Conservation (phyloP, 2,888 invertebrate genomes). For the Dione vanillae region DNA sequence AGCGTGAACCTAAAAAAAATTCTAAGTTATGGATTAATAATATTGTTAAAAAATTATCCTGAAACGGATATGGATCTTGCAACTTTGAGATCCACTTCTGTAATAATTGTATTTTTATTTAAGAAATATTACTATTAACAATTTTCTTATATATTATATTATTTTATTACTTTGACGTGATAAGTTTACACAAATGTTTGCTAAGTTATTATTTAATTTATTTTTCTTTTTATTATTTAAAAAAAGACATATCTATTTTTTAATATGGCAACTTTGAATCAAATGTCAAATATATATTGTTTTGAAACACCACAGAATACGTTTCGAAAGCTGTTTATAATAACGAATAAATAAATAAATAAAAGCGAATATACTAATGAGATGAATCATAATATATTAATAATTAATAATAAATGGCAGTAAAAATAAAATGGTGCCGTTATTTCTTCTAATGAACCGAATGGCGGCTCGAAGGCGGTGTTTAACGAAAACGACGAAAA, state of each 20-base stretch:
- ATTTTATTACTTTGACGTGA: too few relatives aligned
- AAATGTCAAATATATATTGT: constrained; percentile 7
- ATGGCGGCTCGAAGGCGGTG: constrained; percentile 51
- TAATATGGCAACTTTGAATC: not conserved
- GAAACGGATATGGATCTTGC: too few relatives aligned
- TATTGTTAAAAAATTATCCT: too few relatives aligned
- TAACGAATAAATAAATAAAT: not conserved
- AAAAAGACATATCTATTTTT: not conserved
- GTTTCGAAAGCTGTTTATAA: not conserved
- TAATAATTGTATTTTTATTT: too few relatives aligned
- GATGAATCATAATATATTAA: not conserved
- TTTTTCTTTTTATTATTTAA: not conserved
- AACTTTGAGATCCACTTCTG: too few relatives aligned
- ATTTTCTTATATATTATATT: too few relatives aligned
- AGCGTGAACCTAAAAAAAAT: too few relatives aligned
- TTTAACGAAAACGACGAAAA: constrained; percentile 41
- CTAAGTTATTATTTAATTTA: not conserved
- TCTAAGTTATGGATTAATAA: too few relatives aligned
- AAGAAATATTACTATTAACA: too few relatives aligned
- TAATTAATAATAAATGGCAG: not conserved
- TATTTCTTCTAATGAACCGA: constrained; percentile 57
- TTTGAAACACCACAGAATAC: not conserved
- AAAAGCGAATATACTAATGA: not conserved
- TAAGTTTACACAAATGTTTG: too few relatives aligned
- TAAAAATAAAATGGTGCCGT: constrained; percentile 57